Conservation (phyloP, 2,113 vertebrate species). For the Pseudopipra pipra region DNA sequence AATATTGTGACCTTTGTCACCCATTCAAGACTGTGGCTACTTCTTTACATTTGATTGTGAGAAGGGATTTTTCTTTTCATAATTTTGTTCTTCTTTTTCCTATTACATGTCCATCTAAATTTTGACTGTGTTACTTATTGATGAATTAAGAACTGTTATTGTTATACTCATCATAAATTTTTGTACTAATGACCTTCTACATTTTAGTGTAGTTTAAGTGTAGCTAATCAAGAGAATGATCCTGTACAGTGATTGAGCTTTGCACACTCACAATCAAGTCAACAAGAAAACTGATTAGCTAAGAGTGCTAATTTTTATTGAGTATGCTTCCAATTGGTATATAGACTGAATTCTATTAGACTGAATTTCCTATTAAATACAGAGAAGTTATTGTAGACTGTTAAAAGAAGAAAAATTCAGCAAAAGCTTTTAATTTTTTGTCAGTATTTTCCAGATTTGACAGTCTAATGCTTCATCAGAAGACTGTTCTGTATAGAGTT, state of each 20-base stretch:
- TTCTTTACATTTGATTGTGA: neutral
- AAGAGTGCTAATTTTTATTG: neutral
- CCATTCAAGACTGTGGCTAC: neutral
- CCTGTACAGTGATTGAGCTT: neutral
- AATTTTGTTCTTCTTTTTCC: neutral
- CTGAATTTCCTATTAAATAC: neutral
- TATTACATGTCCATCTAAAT: neutral
- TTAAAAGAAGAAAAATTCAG: neutral
- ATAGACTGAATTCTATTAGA: neutral
- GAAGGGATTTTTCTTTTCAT: neutral
- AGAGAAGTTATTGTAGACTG: neutral
- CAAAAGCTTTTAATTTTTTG: neutral
- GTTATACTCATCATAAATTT: neutral
- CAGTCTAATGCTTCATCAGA: neutral
- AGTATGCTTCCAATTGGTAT: neutral
- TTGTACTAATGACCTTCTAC: neutral
- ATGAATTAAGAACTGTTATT: neutral
- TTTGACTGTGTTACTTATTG: neutral
- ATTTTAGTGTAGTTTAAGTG: neutral
- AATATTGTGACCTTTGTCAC: neutral
- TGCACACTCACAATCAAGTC: neutral
- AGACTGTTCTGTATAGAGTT: neutral
- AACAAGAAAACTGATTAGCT: constrained; percentile 17
- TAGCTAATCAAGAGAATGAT: neutral
- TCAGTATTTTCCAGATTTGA: neutral